Evolutionary conservation across 2,113 vertebrate species (phyloP).

Genomic region (Synodontis membranacea): DNA sequence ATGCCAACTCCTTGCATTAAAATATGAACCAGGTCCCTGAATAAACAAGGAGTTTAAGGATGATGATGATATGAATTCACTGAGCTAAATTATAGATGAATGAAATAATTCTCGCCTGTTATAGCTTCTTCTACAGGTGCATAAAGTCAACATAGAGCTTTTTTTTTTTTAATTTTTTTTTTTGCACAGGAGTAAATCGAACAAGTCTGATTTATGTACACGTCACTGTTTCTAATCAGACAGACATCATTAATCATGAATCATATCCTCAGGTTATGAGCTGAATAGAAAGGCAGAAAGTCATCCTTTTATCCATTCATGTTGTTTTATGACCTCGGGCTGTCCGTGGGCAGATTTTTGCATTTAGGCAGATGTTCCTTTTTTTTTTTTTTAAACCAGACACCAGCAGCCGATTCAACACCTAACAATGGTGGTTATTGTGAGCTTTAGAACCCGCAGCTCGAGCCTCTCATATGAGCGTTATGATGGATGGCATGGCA

Average conservation of each 20-base stretch:
- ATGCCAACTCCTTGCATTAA: not conserved
- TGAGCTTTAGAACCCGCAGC: not conserved
- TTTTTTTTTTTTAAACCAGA: slow-evolving; percentile 38
- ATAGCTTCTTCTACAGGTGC: not conserved
- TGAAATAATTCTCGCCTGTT: no score
- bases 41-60: not conserved
- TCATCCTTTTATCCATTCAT: slow-evolving; percentile 1
- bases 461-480: slow-evolving; percentile 1
- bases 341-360: slow-evolving; percentile 35
- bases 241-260: slow-evolving; percentile 23
- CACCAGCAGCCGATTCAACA: slow-evolving; percentile 22
- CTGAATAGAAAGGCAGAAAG: not conserved
- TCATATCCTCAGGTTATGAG: slow-evolving; percentile 2
- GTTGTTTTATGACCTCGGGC: not conserved
- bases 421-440: slow-evolving; percentile 30
- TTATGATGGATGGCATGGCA: slow-evolving; percentile 50
- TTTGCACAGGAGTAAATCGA: not conserved
- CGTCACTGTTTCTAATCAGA: slow-evolving; percentile 19
- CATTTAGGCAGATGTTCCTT: slow-evolving; percentile 44
- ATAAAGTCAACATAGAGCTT: not conserved
- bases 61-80: not conserved
- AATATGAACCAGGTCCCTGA: not conserved
- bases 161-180: no score
- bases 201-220: not conserved
- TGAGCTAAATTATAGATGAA: not conserved